These are phyloP conservation scores for Aplochiton taeniatus DNA, from an alignment of 2,797 vertebrate genomes.

Conservation along the genomic window DNA sequence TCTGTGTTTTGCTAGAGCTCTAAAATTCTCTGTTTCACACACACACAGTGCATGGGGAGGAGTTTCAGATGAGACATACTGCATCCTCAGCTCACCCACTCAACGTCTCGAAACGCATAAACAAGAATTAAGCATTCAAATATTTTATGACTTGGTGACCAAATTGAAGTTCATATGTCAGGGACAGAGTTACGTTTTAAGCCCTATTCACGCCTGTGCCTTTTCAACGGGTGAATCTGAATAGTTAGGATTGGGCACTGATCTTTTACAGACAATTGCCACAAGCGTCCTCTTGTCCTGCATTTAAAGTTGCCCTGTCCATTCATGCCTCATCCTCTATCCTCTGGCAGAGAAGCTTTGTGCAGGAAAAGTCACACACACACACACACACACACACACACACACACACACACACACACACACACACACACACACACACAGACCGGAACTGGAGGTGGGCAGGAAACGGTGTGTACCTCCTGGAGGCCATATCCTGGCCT, in stretches of 20 bases:
- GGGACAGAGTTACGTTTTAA: too few relatives aligned
- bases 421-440: conserved; percentile 18
- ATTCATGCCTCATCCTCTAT: conserved; percentile 59
- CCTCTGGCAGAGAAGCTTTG: conserved; percentile 63
- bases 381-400: conserved; percentile 25
- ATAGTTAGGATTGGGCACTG: background rate
- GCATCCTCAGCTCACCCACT: too few relatives aligned
- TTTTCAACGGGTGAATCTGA: too few relatives aligned
- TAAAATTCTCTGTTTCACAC: background rate
- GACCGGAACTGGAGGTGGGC: conserved; percentile 43
- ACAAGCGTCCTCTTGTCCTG: conserved; percentile 36
- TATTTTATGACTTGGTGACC: too few relatives aligned
- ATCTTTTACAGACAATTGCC: conserved; percentile 11
- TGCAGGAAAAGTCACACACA: conserved; percentile 55
- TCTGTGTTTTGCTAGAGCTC: conserved; percentile 22
- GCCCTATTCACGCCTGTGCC: too few relatives aligned
- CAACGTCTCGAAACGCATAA: too few relatives aligned
- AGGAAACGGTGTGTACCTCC: conserved; percentile 70
- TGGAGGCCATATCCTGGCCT: conserved; percentile 69
- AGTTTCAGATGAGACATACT: too few relatives aligned
- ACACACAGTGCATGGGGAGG: too few relatives aligned
- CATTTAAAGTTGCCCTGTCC: conserved; percentile 54
- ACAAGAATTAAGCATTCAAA: too few relatives aligned
- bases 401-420: conserved; percentile 28
- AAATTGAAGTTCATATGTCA: too few relatives aligned